Percentiles rank a stretch among this genome's conserved stretches.
phyloP scores from a whole-genome alignment of 2,113 vertebrate species.

The Prunella fulvescens region DNA sequence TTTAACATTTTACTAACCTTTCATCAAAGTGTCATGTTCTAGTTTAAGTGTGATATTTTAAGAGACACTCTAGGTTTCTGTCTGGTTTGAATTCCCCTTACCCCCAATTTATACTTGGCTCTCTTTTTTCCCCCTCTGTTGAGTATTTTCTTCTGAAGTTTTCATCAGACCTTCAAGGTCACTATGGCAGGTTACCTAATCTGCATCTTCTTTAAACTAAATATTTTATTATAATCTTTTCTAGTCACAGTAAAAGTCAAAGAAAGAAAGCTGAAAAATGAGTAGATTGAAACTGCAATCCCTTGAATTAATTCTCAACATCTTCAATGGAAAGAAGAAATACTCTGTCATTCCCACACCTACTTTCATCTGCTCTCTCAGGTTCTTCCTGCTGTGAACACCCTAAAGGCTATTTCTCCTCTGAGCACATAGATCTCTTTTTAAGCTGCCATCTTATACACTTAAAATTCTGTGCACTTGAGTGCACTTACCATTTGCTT shows the following conservation, averaged over 20 bases:
- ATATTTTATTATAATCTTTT: not conserved
- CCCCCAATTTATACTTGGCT: accelerated
- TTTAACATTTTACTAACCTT: not conserved
- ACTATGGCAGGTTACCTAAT: not conserved
- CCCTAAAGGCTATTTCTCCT: not conserved
- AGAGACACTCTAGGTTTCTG: not conserved
- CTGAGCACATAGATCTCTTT: not conserved
- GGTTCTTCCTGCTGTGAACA: not conserved
- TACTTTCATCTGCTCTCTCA: slow-evolving; percentile 29
- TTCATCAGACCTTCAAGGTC: not conserved
- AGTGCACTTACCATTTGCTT: slow-evolving; percentile 3
- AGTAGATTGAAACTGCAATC: not conserved
- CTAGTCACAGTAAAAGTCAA: not conserved
- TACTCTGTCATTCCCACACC: slow-evolving; percentile 40
- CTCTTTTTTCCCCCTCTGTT: accelerated
- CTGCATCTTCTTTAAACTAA: not conserved
- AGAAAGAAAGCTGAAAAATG: not conserved
- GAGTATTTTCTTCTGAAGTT: not conserved
- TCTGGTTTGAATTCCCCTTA: not conserved
- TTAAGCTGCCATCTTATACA: slow-evolving; percentile 12
- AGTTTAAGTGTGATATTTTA: not conserved
- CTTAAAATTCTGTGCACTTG: slow-evolving; percentile 19
- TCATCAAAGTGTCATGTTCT: not conserved
- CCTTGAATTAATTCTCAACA: not conserved
- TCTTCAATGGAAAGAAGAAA: not conserved